Conservation (phyloP, 2,797 vertebrate species). For the Clarias platycephalus region DNA sequence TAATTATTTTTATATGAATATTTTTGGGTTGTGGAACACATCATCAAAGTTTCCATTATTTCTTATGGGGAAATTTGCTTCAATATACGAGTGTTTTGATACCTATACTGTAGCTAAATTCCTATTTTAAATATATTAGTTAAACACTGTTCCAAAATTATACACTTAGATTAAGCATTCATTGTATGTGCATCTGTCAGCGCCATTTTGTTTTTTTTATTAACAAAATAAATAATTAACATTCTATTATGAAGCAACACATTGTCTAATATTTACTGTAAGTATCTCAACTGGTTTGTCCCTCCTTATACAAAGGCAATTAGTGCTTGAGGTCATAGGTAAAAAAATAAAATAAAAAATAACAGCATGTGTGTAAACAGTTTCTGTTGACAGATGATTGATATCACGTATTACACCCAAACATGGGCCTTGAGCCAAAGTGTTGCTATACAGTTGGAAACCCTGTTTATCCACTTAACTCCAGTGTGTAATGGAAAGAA, state of each 20-base stretch:
- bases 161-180: neutral
- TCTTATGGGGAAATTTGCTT: too few relatives aligned
- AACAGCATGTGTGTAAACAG: neutral
- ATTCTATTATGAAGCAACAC: neutral
- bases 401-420: neutral
- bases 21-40: too few relatives aligned
- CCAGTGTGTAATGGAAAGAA: neutral
- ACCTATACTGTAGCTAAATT: neutral
- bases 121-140: neutral
- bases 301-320: neutral
- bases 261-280: neutral
- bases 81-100: too few relatives aligned
- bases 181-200: neutral
- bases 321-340: neutral
- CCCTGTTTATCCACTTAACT: neutral
- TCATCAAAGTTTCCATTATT: too few relatives aligned
- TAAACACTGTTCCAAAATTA: neutral
- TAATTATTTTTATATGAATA: too few relatives aligned
- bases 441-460: neutral
- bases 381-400: neutral
- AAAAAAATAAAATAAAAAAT: neutral
- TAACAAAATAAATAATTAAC: neutral
- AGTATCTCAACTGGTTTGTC: neutral
- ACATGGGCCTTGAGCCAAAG: neutral
- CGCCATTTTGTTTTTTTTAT: neutral